Conservation (phyloP, 2,797 vertebrate species). For the Esox masquinongy region DNA sequence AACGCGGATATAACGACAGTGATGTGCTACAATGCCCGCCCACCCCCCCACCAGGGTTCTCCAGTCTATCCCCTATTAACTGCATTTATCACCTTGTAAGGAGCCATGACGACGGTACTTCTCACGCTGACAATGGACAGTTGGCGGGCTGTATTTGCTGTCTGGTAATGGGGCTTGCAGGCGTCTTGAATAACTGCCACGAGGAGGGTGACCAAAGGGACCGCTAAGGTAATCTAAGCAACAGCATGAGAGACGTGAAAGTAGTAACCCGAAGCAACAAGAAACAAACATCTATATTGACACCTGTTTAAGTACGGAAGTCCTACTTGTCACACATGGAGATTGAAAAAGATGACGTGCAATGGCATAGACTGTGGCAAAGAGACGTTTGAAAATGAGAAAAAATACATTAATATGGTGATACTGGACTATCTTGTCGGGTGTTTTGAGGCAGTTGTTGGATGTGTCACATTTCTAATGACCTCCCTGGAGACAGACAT, state of each 20-base stretch:
- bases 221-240: conserved; percentile 40
- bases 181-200: conserved; percentile 38
- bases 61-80: conserved; percentile 66
- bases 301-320: not conserved
- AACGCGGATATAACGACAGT: conserved; percentile 61
- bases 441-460: conserved; percentile 62
- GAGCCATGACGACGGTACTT: conserved; percentile 56
- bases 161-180: conserved; percentile 37
- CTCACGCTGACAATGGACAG: conserved; percentile 38
- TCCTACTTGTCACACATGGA: not conserved
- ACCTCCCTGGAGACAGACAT: conserved; percentile 61
- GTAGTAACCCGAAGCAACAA: conserved; percentile 28
- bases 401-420: conserved; percentile 41
- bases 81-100: conserved; percentile 69
- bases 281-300: not conserved
- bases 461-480: conserved; percentile 72
- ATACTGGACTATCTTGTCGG: conserved; percentile 53
- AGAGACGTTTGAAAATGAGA: conserved; percentile 57
- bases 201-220: conserved; percentile 12
- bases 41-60: conserved; percentile 32
- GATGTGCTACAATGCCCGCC: conserved; percentile 72
- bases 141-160: not conserved
- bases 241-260: conserved; percentile 22
- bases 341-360: conserved; percentile 20
- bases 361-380: not conserved